Base-by-base conservation (phyloP, 2,113 vertebrate species). In the Orientallactaga bullata region DNA sequence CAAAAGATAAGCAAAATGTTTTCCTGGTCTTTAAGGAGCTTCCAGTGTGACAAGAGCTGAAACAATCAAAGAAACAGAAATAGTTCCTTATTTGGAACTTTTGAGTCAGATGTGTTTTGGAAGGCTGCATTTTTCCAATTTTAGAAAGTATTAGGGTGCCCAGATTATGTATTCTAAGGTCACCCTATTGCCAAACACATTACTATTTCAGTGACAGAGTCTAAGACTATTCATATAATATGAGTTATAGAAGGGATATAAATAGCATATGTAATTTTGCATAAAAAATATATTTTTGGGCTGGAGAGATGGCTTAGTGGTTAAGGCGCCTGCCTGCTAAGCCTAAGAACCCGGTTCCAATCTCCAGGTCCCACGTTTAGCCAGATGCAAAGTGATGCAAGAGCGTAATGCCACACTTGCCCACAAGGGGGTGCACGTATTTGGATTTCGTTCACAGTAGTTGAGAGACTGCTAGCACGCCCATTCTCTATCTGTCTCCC, bases 221-320 rank as follows among this genome's bases (percentile, higher is more conserved):
- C 51, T 61, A 77, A 32, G 35, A 85, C 28, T 89, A 55, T 39
- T 63, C 16, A 37, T 28, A 71, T 24, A 72, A 79, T 79, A 30
- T 85, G n/a, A 89, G 32, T 55, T 79, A 94, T 72, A 83, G 60
- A 66, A 55, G 37, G 26, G n/a, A 18, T 42, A 85, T 39, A 94
- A 89, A 90, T 80, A 85, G 73, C 65, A 79, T 21, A 76, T n/a
- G 21, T 35, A 16, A 73, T 0, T 80, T 73, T 39, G n/a, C 77
- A 60, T 21, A n/a, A 86, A 71, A n/a, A 71, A 47, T 47, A 47
- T 47, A 47, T 47, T 47, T n/a, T n/a, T n/a, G n/a, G n/a, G n/a
- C n/a, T n/a, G n/a, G n/a, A n/a, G n/a, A n/a, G n/a, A n/a, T n/a
- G n/a, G n/a, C n/a, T n/a, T n/a, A n/a, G n/a, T n/a, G n/a, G n/a